phyloP scores from a whole-genome alignment of 2,113 vertebrate species.

The Tilapia sparmanii region DNA sequence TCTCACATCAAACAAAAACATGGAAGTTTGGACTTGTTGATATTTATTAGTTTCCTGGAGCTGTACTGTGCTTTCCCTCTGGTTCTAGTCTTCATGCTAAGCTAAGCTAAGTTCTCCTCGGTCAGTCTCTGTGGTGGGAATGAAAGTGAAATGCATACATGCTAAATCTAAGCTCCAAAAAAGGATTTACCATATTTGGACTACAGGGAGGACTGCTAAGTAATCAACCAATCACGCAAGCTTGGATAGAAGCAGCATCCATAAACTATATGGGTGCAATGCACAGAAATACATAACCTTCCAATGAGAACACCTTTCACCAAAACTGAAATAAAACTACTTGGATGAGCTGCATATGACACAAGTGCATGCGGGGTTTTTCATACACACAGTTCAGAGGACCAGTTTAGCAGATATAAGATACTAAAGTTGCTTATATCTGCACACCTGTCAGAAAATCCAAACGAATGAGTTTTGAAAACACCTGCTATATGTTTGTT shows the following conservation, averaged over 20 bases:
- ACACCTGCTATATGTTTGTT: background rate
- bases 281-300: background rate
- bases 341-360: background rate
- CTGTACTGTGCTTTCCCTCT: background rate
- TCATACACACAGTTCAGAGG: background rate
- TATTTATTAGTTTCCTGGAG: background rate
- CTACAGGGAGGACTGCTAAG: background rate
- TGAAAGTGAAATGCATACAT: background rate
- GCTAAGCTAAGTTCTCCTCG: background rate
- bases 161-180: background rate
- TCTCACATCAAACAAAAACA: background rate
- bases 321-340: background rate
- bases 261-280: background rate
- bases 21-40: background rate
- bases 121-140: background rate
- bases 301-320: accelerated
- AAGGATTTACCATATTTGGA: background rate
- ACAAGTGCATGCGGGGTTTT: accelerated
- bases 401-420: background rate
- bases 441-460: background rate
- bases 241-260: background rate
- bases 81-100: background rate
- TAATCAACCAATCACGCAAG: background rate
- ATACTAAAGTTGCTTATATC: background rate
- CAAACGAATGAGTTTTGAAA: background rate